Conservation (phyloP, 2,113 vertebrate genomes). For the Etheostoma cragini region DNA sequence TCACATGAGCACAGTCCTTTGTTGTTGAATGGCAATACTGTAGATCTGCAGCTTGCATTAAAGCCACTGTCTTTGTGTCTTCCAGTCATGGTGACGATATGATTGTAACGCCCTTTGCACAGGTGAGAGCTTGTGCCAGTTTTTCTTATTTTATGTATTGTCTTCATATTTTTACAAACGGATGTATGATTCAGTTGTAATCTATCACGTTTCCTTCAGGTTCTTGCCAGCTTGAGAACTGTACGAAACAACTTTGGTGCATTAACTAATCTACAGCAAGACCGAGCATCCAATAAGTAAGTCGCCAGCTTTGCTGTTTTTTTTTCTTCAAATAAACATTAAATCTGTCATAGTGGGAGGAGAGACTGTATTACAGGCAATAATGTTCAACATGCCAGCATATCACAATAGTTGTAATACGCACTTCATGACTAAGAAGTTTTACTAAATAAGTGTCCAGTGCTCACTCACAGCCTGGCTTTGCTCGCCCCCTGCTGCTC, state of each 20-base stretch:
- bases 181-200: not conserved
- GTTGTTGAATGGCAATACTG: slow-evolving; percentile 25
- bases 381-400: not conserved
- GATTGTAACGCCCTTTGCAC: slow-evolving; percentile 99
- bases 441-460: not conserved
- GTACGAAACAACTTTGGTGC: slow-evolving; percentile 99
- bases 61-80: slow-evolving; percentile 59
- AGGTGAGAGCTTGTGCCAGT: slow-evolving; percentile 85
- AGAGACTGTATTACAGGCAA: not conserved
- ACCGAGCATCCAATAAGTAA: slow-evolving; percentile 95
- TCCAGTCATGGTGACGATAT: slow-evolving; percentile 98
- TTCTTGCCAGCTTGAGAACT: slow-evolving; percentile 97
- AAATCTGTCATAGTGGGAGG: not conserved
- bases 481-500: slow-evolving; percentile 68
- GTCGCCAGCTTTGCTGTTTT: slow-evolving; percentile 55
- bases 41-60: slow-evolving; percentile 20
- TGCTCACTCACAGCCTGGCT: slow-evolving; percentile 5
- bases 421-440: slow-evolving; percentile 7
- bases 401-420: not conserved
- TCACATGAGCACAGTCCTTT: slow-evolving; percentile 8
- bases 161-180: not conserved
- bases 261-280: slow-evolving; percentile 97
- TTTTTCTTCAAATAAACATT: not conserved
- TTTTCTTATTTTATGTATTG: not conserved
- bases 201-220: slow-evolving; percentile 78